Percentiles rank a stretch among this genome's conserved stretches.
Evolutionary conservation across 1,140 invertebrate genomes (phyloP).

Genomic region (Lepidurus packardi): DNA sequence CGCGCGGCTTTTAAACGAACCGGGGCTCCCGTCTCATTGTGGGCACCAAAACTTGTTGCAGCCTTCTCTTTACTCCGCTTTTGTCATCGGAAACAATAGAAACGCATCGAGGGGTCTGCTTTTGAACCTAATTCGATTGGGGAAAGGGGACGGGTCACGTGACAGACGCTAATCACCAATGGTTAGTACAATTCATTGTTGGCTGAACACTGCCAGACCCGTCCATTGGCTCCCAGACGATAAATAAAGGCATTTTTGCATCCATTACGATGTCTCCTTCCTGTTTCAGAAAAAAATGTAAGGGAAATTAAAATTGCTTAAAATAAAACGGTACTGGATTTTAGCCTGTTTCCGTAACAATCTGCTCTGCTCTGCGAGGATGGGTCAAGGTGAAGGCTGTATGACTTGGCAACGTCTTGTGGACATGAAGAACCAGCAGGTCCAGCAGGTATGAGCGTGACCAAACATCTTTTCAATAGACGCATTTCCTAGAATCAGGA

Average conservation of each 20-base stretch:
- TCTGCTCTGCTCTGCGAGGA: background rate
- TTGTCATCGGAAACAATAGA: background rate
- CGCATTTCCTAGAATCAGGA: background rate
- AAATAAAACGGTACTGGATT: background rate
- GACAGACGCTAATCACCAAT: slow-evolving; percentile 10
- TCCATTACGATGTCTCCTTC: too few relatives aligned
- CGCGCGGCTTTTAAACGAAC: background rate
- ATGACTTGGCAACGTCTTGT: background rate
- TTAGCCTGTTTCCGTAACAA: background rate
- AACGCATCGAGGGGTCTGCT: background rate
- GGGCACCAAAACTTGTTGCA: background rate
- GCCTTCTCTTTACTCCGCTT: background rate
- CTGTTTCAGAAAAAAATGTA: too few relatives aligned
- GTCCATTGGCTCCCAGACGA: background rate
- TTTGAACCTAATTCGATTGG: slow-evolving; percentile 2
- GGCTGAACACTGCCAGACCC: background rate
- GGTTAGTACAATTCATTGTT: background rate
- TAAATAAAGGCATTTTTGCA: too few relatives aligned
- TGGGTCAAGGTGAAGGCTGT: slow-evolving; percentile 16
- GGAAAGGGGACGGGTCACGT: background rate
- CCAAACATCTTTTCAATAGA: slow-evolving; percentile 11
- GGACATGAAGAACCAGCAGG: background rate
- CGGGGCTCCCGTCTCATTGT: background rate
- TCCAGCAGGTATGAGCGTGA: slow-evolving; percentile 9
- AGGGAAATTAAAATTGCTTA: too few relatives aligned